Evolutionary conservation across 1,140 invertebrate genomes (phyloP), one percentile per base, ranked within the genome.

Genomic region (Colletes gigas): DNA sequence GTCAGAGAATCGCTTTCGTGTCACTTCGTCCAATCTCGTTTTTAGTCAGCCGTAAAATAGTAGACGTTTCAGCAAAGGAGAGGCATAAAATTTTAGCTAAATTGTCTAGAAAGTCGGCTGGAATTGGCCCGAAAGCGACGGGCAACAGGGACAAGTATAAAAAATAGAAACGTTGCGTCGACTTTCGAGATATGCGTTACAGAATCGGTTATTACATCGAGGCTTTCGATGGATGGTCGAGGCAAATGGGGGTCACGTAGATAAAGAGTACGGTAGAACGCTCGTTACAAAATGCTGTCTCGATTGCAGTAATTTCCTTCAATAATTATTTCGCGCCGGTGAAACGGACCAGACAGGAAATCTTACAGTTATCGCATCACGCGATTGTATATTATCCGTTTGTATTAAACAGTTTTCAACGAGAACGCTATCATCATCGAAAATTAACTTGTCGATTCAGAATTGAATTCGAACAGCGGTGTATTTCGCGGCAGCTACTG

Each of bases 11-110:
- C 62, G 50, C 39, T n/a, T 41, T 52, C 41, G 55, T 47, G 44
- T 6, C 3, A 4, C 9, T 52, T n/a, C 15, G 10, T 73, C 17
- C 21, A 17, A 59, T 55, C n/a, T 21, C 39, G n/a, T 21, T 57
- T 30, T 1, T 59, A 77, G 15, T 15, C 41, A 55, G 30, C 76
- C 50, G 68, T 47, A 78, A 71, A 63, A 59, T 77, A n/a, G 21
- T 17, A 10, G 19, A 6, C 0, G 15, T 65, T 65, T 55, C 57
- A n/a, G 19, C 4, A 54, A 54, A 55, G 6, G 14, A 6, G 9
- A 47, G 10, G n/a, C n/a, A 60, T 55, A 44, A 44, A 54, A 47
- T 70, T 44, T 4, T n/a, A 50, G 3, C 6, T 0, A 19, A 69
- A 62, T 52, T 41, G 17, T 4, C 14, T 44, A 70, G 75, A 70